phyloP scores from a whole-genome alignment of 2,797 vertebrate genomes.

The Bradypodion ventrale region DNA sequence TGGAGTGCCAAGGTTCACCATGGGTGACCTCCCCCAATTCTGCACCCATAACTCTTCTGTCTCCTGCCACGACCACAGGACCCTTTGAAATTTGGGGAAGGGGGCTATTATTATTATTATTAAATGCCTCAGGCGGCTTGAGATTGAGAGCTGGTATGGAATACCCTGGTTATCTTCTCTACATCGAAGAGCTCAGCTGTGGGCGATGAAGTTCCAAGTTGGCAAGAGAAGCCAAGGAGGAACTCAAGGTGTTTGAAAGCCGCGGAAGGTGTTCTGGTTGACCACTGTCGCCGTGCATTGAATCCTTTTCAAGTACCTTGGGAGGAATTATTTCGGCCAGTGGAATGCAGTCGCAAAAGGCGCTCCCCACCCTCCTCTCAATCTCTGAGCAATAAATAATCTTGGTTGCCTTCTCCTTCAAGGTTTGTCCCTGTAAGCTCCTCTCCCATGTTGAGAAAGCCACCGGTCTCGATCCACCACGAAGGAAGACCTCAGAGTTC shows the following conservation, averaged over 20 bases:
- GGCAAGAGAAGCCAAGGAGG: neutral
- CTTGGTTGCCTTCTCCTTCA: constrained; percentile 44
- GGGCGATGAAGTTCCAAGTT: constrained; percentile 14
- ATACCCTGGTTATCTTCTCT: constrained; percentile 12
- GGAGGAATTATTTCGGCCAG: constrained; percentile 50
- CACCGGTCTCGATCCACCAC: neutral
- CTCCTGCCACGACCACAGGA: constrained; percentile 19
- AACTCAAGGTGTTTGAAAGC: constrained; percentile 44
- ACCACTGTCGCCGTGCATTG: constrained; percentile 46
- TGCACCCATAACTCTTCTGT: neutral
- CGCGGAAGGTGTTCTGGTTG: constrained; percentile 25
- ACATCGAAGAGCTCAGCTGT: constrained; percentile 32
- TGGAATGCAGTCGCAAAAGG: constrained; percentile 48
- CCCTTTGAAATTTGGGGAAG: neutral
- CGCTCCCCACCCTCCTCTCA: constrained; percentile 52
- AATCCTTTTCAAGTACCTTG: constrained; percentile 60
- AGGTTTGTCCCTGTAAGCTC: constrained; percentile 5
- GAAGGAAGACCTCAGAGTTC: constrained; percentile 83
- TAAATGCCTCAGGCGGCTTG: constrained; percentile 49
- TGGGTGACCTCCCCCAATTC: no score
- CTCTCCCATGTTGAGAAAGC: neutral
- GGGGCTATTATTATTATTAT: neutral
- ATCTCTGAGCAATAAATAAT: constrained; percentile 68
- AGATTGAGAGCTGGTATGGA: constrained; percentile 27
- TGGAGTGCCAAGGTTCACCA: no score